Conservation (phyloP, 1,140 invertebrate genomes). For the Luehdorfia chinensis region DNA sequence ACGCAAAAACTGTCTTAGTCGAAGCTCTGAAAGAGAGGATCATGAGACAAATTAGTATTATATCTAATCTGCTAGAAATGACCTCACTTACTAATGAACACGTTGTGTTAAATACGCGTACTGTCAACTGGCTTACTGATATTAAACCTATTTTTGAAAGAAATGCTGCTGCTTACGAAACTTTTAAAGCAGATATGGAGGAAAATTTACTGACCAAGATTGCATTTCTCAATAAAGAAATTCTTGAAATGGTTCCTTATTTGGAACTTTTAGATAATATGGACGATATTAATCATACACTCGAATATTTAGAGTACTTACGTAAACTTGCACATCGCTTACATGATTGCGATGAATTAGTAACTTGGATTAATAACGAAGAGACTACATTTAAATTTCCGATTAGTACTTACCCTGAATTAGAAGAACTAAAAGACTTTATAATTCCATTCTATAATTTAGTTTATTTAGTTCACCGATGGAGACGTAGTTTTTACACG, state of each 20-base stretch:
- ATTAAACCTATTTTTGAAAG: conserved; percentile 85
- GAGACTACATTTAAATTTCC: conserved; percentile 91
- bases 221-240: conserved; percentile 82
- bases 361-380: conserved; percentile 93
- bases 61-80: conserved; percentile 83
- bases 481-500: conserved; percentile 88
- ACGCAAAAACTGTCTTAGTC: conserved; percentile 80
- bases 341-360: conserved; percentile 83
- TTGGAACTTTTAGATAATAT: conserved; percentile 83
- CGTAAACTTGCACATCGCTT: conserved; percentile 85
- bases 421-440: conserved; percentile 84
- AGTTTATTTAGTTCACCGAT: conserved; percentile 80
- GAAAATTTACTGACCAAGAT: conserved; percentile 84
- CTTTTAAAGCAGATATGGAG: conserved; percentile 88
- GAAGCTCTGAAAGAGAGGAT: conserved; percentile 81
- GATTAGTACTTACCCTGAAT: conserved; percentile 83
- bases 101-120: conserved; percentile 81
- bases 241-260: conserved; percentile 84
- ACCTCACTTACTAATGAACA: conserved; percentile 81
- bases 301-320: conserved; percentile 83
- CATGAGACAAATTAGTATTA: conserved; percentile 78
- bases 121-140: conserved; percentile 84
- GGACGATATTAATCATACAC: conserved; percentile 81
- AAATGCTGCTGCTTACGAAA: conserved; percentile 85
- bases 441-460: conserved; percentile 84